These are phyloP conservation scores for Pheosia tremula DNA, from an alignment of 2,888 invertebrate genomes.

Conservation along the genomic window DNA sequence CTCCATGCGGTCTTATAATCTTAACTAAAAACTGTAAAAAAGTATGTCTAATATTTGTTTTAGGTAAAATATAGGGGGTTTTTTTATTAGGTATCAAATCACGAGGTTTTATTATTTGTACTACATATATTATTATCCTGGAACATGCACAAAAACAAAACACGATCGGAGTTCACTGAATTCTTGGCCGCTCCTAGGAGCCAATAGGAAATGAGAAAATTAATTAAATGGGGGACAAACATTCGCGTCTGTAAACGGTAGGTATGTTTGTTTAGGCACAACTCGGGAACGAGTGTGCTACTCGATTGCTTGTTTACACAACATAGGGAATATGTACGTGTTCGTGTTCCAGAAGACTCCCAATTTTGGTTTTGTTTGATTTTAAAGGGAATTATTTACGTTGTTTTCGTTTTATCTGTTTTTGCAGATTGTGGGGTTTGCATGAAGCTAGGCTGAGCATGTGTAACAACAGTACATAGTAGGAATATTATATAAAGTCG, in stretches of 20 bases:
- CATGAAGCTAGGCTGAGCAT: neutral
- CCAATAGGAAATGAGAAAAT: conserved; percentile 77
- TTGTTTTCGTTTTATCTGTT: conserved; percentile 4
- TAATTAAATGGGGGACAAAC: conserved; percentile 75
- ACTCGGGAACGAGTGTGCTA: conserved; percentile 32
- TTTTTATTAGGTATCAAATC: too few relatives aligned
- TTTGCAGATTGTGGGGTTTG: conserved; percentile 3
- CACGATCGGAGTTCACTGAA: conserved; percentile 26
- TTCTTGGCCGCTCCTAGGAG: conserved; percentile 36
- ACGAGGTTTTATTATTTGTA: too few relatives aligned
- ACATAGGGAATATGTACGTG: conserved; percentile 15
- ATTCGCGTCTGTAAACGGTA: conserved; percentile 55
- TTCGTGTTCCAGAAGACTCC: conserved; percentile 41
- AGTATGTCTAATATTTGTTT: too few relatives aligned
- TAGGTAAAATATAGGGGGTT: too few relatives aligned
- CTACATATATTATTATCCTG: too few relatives aligned
- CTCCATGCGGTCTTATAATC: too few relatives aligned
- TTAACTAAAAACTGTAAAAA: too few relatives aligned
- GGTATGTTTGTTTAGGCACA: conserved; percentile 69
- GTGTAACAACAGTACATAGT: too few relatives aligned
- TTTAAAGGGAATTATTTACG: conserved; percentile 3
- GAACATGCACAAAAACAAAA: conserved; percentile 25
- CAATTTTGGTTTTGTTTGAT: conserved; percentile 20
- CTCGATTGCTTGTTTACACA: conserved; percentile 20
- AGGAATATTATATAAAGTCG: too few relatives aligned